Evolutionary conservation across 2,888 invertebrate genomes (phyloP).

Genomic region (Caenorhabditis sinica): DNA sequence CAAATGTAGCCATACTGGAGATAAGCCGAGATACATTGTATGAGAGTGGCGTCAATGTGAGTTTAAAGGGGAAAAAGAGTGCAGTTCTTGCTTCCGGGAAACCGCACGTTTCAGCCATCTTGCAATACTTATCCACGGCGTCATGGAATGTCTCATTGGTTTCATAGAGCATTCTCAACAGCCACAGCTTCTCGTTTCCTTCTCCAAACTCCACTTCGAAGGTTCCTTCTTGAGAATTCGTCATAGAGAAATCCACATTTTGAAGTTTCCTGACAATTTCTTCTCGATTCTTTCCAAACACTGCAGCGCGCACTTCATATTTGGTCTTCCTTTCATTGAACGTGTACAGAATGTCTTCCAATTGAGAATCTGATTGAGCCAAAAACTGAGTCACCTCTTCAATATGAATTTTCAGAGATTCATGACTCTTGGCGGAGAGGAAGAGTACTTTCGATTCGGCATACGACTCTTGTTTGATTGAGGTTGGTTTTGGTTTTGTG

Average conservation of each 20-base stretch:
- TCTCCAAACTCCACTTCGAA: slow-evolving; percentile 67
- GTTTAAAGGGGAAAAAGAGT: slow-evolving; percentile 68
- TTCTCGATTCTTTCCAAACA: slow-evolving; percentile 61
- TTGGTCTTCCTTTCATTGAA: slow-evolving; percentile 66
- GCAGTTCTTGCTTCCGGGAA: slow-evolving; percentile 65
- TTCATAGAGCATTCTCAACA: slow-evolving; percentile 64
- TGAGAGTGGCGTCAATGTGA: slow-evolving; percentile 59
- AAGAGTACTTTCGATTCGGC: slow-evolving; percentile 64
- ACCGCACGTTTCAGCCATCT: slow-evolving; percentile 59
- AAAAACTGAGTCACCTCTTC: slow-evolving; percentile 64
- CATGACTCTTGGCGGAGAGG: slow-evolving; percentile 70
- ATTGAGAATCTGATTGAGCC: slow-evolving; percentile 40
- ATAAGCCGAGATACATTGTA: slow-evolving; percentile 65
- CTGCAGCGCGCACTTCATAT: slow-evolving; percentile 65
- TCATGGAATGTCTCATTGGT: slow-evolving; percentile 57
- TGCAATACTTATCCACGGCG: slow-evolving; percentile 62
- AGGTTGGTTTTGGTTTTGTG: slow-evolving; percentile 26
- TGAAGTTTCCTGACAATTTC: slow-evolving; percentile 65
- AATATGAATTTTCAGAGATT: slow-evolving; percentile 63
- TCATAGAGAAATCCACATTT: slow-evolving; percentile 30
- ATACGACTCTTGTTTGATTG: slow-evolving; percentile 20
- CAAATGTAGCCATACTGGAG: slow-evolving; percentile 62
- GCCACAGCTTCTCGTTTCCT: slow-evolving; percentile 66
- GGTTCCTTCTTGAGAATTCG: slow-evolving; percentile 30
- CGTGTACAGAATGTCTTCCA: slow-evolving; percentile 70